Conservation (phyloP, 2,797 vertebrate genomes). For the Megalops cyprinoides region DNA sequence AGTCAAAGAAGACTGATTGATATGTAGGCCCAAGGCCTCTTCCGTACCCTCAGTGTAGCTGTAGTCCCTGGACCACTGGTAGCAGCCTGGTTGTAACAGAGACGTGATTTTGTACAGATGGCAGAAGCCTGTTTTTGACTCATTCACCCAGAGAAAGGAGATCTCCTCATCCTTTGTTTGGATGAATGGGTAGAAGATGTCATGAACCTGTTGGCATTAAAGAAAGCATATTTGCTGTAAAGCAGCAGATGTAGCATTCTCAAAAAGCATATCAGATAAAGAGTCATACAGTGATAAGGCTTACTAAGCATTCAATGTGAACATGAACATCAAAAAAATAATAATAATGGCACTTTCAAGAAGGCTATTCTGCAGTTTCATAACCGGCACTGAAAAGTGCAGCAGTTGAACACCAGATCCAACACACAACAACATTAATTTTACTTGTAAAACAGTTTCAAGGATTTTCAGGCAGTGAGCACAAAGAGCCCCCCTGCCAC, state of each 20-base stretch:
- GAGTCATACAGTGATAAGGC: not conserved
- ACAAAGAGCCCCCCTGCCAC: too few species aligned
- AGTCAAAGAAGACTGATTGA: not conserved
- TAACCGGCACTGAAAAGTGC: not conserved
- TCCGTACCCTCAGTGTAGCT: constrained; percentile 65
- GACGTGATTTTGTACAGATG: constrained; percentile 82
- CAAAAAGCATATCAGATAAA: not conserved
- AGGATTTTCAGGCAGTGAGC: too few species aligned
- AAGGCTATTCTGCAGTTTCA: not conserved
- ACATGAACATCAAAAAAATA: too few species aligned
- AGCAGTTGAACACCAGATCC: too few species aligned
- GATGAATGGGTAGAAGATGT: constrained; percentile 85
- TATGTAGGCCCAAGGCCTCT: too few species aligned
- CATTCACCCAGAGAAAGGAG: constrained; percentile 81
- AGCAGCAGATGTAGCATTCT: not conserved
- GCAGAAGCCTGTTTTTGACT: constrained; percentile 84
- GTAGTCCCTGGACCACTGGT: constrained; percentile 75
- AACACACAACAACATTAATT: too few species aligned
- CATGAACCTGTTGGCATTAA: constrained; percentile 73
- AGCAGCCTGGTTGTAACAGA: constrained; percentile 65
- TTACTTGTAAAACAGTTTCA: too few species aligned
- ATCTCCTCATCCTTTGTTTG: constrained; percentile 78
- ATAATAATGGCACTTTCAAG: too few species aligned
- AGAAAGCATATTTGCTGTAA: not conserved
- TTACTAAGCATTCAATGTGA: too few species aligned